Conservation (phyloP, 2,888 invertebrate genomes). For the Eumacrocentrus americanus region DNA sequence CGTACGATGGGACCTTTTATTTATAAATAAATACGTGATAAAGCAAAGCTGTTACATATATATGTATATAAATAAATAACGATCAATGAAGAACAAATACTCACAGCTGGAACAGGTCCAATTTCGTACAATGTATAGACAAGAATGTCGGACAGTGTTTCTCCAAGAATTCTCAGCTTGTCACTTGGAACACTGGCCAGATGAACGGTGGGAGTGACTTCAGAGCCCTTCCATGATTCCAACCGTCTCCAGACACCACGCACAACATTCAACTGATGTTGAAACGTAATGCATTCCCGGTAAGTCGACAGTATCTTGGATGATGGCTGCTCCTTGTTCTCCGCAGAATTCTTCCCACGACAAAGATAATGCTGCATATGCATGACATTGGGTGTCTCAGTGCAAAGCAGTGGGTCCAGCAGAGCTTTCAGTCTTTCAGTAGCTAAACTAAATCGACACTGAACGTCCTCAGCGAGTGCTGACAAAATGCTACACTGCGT, state of each 20-base stretch:
- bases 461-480: slow-evolving; percentile 78
- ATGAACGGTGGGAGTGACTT: slow-evolving; percentile 61
- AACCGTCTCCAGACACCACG: slow-evolving; percentile 77
- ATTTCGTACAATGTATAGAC: slow-evolving; percentile 73
- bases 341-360: slow-evolving; percentile 63
- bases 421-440: slow-evolving; percentile 83
- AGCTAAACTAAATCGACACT: slow-evolving; percentile 77
- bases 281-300: slow-evolving; percentile 85
- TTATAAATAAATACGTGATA: not conserved
- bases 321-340: slow-evolving; percentile 68
- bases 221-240: slow-evolving; percentile 64
- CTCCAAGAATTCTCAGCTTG: slow-evolving; percentile 81
- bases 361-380: slow-evolving; percentile 83
- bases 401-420: slow-evolving; percentile 76
- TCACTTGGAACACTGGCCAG: slow-evolving; percentile 76
- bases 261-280: slow-evolving; percentile 87
- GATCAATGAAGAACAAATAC: slow-evolving; percentile 33
- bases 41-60: not conserved
- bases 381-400: slow-evolving; percentile 81
- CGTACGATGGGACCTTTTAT: slow-evolving; percentile 55
- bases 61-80: too few relatives aligned
- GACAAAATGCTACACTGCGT: slow-evolving; percentile 71
- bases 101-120: slow-evolving; percentile 61
- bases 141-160: slow-evolving; percentile 81
- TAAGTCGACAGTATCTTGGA: slow-evolving; percentile 67